These are phyloP conservation scores for Diceros bicornis DNA, from an alignment of 2,797 vertebrate species.

Conservation along the genomic window DNA sequence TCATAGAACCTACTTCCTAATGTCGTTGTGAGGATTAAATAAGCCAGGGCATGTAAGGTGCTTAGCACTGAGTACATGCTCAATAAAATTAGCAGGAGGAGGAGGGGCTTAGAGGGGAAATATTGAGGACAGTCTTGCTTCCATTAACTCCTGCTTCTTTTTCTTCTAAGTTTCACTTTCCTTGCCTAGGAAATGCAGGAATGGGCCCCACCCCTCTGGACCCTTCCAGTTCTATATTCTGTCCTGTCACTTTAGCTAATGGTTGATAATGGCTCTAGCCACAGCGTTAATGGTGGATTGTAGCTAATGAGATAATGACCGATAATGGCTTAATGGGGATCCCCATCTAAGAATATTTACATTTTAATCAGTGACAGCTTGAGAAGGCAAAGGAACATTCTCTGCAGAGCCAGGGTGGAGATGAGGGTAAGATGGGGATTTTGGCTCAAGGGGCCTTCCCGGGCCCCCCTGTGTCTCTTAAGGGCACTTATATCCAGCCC, in stretches of 20 bases:
- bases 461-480: not conserved
- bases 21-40: not conserved
- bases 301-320: not conserved
- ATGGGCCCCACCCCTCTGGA: not conserved
- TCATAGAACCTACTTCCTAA: not conserved
- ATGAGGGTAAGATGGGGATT: not conserved
- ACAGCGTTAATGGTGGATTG: not conserved
- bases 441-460: not conserved
- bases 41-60: not conserved
- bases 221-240: not conserved
- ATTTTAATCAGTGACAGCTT: not conserved
- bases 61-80: not conserved
- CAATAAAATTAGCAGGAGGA: not conserved
- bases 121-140: rapidly evolving
- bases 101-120: not conserved
- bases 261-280: not conserved
- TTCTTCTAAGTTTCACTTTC: not conserved
- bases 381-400: constrained; percentile 18
- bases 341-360: not conserved
- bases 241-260: not conserved
- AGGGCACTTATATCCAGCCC: not conserved
- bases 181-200: not conserved
- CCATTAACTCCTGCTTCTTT: not conserved
- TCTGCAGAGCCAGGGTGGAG: not conserved
- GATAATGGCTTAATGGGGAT: not conserved